Conservation (phyloP, 2,113 vertebrate species). For the Megaceryle maxima region DNA sequence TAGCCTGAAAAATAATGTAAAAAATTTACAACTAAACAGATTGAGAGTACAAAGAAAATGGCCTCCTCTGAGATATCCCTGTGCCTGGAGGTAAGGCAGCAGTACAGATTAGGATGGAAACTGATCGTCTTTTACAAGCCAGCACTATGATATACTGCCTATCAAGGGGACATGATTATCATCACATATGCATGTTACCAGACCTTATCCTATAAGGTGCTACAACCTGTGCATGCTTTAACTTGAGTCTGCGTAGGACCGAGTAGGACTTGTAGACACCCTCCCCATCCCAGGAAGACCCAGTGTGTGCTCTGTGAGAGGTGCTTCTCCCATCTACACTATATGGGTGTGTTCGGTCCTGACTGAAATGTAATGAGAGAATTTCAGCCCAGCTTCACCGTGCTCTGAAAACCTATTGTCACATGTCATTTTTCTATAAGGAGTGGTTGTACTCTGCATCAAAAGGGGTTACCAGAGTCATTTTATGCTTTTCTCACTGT, state of each 20-base stretch:
- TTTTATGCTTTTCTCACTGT: neutral
- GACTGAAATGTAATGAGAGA: neutral
- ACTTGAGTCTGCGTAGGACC: neutral
- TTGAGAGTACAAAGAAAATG: neutral
- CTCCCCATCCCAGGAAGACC: neutral
- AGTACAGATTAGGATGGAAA: neutral
- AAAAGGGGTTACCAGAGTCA: neutral
- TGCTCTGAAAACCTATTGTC: neutral
- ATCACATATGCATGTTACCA: neutral
- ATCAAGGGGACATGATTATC: neutral
- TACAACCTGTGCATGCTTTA: neutral
- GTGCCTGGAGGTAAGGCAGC: neutral
- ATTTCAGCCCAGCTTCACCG: neutral
- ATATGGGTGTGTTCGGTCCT: neutral
- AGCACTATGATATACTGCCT: neutral
- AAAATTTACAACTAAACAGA: neutral
- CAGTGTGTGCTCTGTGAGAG: neutral
- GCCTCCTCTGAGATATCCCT: neutral
- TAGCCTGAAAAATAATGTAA: neutral
- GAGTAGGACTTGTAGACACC: neutral
- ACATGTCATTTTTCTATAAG: neutral
- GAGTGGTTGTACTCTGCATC: neutral
- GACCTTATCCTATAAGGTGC: neutral
- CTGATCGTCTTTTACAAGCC: neutral
- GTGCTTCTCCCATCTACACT: neutral